Percentiles rank a stretch among this genome's conserved stretches.
These are phyloP conservation scores for Rana temporaria DNA, from an alignment of 2,113 vertebrate genomes.

Conservation along the genomic window DNA sequence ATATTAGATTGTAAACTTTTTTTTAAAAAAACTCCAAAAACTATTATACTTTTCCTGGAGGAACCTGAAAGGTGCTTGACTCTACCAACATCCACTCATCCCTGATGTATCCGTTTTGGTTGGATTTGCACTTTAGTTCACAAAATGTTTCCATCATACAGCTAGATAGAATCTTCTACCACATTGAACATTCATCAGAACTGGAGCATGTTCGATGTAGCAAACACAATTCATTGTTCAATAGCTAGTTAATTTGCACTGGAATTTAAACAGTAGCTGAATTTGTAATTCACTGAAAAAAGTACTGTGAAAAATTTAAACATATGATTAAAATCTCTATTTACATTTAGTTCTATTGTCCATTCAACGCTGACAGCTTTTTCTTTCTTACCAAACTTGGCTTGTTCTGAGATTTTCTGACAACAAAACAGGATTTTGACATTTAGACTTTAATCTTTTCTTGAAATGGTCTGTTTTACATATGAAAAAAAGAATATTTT, in stretches of 20 bases:
- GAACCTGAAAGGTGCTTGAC: no score
- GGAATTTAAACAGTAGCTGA: background rate
- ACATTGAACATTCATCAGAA: no score
- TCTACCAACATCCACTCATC: no score
- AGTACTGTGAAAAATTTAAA: background rate
- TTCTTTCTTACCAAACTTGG: constrained; percentile 26
- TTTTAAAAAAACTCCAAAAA: no score
- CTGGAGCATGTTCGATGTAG: no score
- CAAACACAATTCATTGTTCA: background rate
- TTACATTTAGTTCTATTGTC: constrained; percentile 45
- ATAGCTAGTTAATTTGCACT: background rate
- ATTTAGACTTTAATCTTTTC: constrained; percentile 49
- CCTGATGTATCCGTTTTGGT: no score
- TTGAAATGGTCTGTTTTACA: constrained; percentile 46
- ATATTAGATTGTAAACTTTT: no score
- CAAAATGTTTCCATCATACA: no score
- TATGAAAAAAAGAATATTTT: constrained; percentile 54
- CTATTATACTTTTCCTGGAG: no score
- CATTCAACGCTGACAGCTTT: constrained; percentile 40
- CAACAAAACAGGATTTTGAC: constrained; percentile 56
- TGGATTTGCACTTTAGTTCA: no score
- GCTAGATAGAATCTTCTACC: no score
- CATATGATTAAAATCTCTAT: constrained; percentile 44
- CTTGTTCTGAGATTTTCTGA: constrained; percentile 35
- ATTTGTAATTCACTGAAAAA: constrained; percentile 21